These are phyloP conservation scores for Mellilla xanthometata DNA, from an alignment of 2,888 invertebrate genomes.

Conservation along the genomic window DNA sequence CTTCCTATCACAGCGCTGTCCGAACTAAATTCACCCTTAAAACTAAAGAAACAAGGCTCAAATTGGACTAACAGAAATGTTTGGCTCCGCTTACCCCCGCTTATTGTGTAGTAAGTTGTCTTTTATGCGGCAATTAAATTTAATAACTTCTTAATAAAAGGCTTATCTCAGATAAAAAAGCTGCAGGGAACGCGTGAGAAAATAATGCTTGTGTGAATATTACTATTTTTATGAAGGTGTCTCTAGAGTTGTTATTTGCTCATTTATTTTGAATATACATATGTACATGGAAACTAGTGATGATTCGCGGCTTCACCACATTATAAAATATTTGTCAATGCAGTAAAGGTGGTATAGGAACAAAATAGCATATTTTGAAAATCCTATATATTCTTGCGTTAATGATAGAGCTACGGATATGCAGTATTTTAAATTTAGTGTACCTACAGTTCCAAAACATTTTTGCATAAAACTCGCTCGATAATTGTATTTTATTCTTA, in stretches of 20 bases:
- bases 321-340: no score
- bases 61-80: slow-evolving; percentile 7
- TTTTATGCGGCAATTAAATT: slow-evolving; percentile 38
- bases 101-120: slow-evolving; percentile 33
- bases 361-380: no score
- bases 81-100: slow-evolving; percentile 19
- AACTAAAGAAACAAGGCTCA: slow-evolving; percentile 3
- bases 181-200: slow-evolving; percentile 3
- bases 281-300: no score
- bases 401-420: no score
- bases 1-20: no score
- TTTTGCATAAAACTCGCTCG: no score
- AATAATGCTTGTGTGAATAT: slow-evolving; percentile 14
- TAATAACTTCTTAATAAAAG: slow-evolving; percentile 38
- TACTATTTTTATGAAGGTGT: slow-evolving; percentile 11
- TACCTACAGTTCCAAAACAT: no score
- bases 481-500: no score
- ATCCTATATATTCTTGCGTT: no score
- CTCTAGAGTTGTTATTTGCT: background rate
- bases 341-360: no score
- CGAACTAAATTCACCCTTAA: slow-evolving; percentile 8
- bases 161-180: slow-evolving; percentile 17
- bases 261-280: slow-evolving; percentile 4
- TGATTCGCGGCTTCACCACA: no score
- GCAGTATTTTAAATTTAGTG: no score